Percentiles rank a stretch among this genome's conserved stretches.
Conservation (phyloP, 1,140 invertebrate genomes). For the Belonocnema kinseyi region DNA sequence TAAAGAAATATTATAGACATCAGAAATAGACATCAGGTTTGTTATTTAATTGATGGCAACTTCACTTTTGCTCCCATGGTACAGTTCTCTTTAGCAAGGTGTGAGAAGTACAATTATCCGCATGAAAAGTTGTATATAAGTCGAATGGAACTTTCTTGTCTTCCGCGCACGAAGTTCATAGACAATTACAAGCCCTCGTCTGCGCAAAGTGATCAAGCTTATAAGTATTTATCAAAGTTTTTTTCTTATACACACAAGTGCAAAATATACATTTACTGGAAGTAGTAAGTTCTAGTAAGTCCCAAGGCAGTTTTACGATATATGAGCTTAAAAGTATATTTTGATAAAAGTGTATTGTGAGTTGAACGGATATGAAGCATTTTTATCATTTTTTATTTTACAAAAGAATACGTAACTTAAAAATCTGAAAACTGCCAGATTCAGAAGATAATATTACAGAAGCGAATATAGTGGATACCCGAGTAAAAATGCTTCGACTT, state of each 20-base stretch:
- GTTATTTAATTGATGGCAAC: background rate
- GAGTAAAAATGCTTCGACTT: too few species aligned
- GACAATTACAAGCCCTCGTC: slow-evolving; percentile 8
- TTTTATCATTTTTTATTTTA: too few species aligned
- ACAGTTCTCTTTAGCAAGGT: background rate
- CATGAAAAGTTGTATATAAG: slow-evolving; percentile 16
- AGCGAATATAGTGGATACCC: too few species aligned
- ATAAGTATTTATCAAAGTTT: background rate
- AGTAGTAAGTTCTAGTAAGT: background rate
- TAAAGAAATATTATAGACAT: too few species aligned
- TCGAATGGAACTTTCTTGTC: slow-evolving; percentile 22
- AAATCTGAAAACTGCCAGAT: too few species aligned
- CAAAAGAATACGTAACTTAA: too few species aligned
- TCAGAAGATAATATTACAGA: too few species aligned
- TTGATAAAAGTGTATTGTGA: background rate
- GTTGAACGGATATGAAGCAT: too few species aligned
- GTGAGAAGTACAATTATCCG: slow-evolving; percentile 7
- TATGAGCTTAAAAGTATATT: background rate
- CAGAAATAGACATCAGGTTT: background rate
- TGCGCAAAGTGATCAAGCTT: slow-evolving; percentile 1
- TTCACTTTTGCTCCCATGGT: background rate
- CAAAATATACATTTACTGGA: background rate
- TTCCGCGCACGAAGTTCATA: slow-evolving; percentile 14
- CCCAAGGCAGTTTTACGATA: background rate
- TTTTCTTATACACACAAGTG: background rate